Conservation (phyloP, 2,113 vertebrate species). For the Brienomyrus longianalis region DNA sequence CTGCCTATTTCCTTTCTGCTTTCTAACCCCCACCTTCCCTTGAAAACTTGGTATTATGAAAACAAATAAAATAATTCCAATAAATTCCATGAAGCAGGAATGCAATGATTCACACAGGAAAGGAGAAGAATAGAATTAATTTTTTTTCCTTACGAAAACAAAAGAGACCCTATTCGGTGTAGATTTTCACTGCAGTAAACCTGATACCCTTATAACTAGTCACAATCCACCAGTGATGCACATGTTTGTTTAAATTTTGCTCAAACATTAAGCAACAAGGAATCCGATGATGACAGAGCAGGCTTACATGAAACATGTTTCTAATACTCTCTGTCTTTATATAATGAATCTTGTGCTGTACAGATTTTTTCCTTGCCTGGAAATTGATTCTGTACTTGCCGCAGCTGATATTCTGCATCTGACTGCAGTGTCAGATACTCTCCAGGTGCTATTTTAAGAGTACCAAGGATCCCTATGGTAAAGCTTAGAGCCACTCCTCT, state of each 20-base stretch:
- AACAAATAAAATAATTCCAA: not conserved
- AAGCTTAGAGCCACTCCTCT: not conserved
- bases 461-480: not conserved
- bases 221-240: not conserved
- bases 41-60: not conserved
- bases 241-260: not conserved
- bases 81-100: not conserved
- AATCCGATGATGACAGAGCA: not conserved
- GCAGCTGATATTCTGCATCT: not conserved
- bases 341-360: not conserved
- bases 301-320: not conserved
- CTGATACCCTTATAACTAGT: not conserved
- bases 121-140: not conserved
- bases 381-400: not conserved
- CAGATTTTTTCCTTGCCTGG: not conserved
- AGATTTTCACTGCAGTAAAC: not conserved
- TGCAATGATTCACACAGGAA: not conserved
- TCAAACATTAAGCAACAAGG: not conserved
- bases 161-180: not conserved
- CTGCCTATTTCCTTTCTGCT: not conserved
- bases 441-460: not conserved
- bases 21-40: not conserved
- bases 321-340: conserved; percentile 1
- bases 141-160: not conserved
- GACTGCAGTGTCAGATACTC: not conserved